A percentile compares a stretch with the other conserved stretches of the same genome.
phyloP scores from a whole-genome alignment of 2,797 vertebrate species.

The Rhinella marina region DNA sequence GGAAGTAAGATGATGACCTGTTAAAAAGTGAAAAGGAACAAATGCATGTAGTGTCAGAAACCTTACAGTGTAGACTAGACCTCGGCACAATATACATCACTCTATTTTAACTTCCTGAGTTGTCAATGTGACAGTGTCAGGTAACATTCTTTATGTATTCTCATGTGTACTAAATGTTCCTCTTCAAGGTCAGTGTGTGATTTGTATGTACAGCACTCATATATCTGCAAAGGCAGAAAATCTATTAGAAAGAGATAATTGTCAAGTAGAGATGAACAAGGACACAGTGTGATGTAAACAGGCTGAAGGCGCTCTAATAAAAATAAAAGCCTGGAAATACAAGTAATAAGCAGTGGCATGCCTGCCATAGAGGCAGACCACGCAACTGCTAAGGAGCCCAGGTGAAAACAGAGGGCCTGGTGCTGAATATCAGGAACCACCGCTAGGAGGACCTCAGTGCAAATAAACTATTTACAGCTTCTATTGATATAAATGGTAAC shows the following conservation, averaged over 20 bases:
- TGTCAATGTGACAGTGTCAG: not conserved
- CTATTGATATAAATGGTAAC: no score
- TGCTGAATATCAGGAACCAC: no score
- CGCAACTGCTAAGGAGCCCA: no score
- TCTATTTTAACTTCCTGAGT: not conserved
- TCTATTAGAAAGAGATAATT: not conserved
- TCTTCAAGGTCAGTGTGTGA: constrained; percentile 32
- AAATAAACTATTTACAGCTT: no score
- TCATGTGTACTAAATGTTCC: not conserved
- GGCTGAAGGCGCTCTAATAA: not conserved
- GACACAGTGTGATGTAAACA: constrained; percentile 1
- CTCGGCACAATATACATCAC: not conserved
- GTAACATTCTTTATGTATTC: constrained; percentile 8
- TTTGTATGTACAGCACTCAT: not conserved
- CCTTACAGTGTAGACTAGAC: not conserved
- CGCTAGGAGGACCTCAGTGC: no score
- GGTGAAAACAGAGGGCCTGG: no score
- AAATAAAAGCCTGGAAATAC: not conserved
- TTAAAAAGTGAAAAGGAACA: not conserved
- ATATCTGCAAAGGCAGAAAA: constrained; percentile 5
- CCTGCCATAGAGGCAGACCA: no score
- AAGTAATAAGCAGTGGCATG: no score
- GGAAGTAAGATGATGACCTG: not conserved
- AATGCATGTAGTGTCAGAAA: not conserved
- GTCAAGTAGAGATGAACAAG: constrained; percentile 9